A percentile compares a stretch with the other conserved stretches of the same genome.
phyloP scores from a whole-genome alignment of 37 sponge, comb jelly and placozoan genomes.

The Trichoplax adhaerens region DNA sequence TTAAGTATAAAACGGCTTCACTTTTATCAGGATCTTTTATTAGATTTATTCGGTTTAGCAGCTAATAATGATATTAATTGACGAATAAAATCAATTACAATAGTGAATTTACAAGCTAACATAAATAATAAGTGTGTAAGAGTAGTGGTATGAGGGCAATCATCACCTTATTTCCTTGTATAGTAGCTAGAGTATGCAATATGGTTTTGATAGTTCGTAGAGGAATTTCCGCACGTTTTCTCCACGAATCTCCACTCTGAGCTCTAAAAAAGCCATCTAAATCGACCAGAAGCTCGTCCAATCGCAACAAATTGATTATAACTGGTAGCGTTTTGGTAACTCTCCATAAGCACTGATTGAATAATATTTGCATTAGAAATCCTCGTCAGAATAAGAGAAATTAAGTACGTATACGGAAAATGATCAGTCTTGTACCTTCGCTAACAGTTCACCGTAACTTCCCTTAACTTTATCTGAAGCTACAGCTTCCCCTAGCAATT shows the following conservation, averaged over 20 bases:
- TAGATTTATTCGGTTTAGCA: conserved; percentile 29
- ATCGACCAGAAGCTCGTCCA: conserved; percentile 45
- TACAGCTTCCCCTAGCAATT: conserved; percentile 36
- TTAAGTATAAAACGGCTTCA: conserved; percentile 12
- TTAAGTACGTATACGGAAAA: neutral
- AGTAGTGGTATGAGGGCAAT: too few species aligned
- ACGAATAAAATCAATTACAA: too few species aligned
- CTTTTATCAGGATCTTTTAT: conserved; percentile 18
- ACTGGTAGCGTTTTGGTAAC: conserved; percentile 29
- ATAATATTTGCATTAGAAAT: neutral
- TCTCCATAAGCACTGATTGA: conserved; percentile 57
- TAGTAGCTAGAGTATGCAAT: conserved; percentile 46
- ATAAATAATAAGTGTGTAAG: too few species aligned
- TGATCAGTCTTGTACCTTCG: conserved; percentile 36
- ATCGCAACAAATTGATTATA: conserved; percentile 14
- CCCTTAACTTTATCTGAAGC: conserved; percentile 27
- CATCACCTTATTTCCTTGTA: conserved; percentile 27
- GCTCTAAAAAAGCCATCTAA: conserved; percentile 33
- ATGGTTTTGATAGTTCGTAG: conserved; percentile 77
- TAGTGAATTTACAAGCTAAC: too few species aligned
- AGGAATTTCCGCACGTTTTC: conserved; percentile 31
- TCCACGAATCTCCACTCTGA: conserved; percentile 14
- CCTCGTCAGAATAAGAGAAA: neutral
- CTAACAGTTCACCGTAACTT: conserved; percentile 34
- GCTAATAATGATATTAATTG: conserved; percentile 1